Evolutionary conservation across 2,113 vertebrate species (phyloP).

Genomic region (Phrynosoma platyrhinos): DNA sequence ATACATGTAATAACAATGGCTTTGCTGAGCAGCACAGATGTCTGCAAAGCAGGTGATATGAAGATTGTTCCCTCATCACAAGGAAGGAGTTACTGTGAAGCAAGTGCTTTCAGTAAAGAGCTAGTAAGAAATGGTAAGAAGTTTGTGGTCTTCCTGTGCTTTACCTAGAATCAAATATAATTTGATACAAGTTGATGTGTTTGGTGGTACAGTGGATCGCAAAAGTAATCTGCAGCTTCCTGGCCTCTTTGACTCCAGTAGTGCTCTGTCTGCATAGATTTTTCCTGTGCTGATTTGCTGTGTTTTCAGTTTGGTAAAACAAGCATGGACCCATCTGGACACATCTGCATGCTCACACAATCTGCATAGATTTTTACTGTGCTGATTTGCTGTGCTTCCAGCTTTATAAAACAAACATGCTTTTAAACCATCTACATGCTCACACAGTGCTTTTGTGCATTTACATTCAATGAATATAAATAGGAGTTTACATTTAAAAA

Average conservation of each 20-base stretch:
- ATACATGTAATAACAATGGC: slow-evolving; percentile 88
- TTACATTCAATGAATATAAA: too few species aligned
- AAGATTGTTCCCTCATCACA: slow-evolving; percentile 75
- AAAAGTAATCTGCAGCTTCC: neutral
- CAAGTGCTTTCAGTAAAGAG: slow-evolving; percentile 87
- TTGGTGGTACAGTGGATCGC: neutral
- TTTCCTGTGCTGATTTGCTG: neutral
- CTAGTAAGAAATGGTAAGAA: slow-evolving; percentile 84
- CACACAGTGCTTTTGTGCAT: neutral
- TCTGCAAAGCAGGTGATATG: slow-evolving; percentile 76
- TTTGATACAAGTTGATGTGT: neutral
- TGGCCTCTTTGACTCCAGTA: neutral
- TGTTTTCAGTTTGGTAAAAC: neutral
- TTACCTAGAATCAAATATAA: neutral
- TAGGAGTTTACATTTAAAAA: too few species aligned
- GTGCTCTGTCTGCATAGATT: neutral
- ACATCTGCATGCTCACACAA: neutral
- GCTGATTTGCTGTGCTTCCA: neutral
- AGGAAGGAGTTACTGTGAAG: slow-evolving; percentile 88
- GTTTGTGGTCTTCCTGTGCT: neutral
- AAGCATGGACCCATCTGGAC: too few species aligned
- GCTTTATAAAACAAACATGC: neutral
- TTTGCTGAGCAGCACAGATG: slow-evolving; percentile 84
- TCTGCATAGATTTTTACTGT: neutral
- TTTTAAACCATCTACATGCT: neutral